Conservation (phyloP, 1,140 invertebrate species). For the Drosophila micromelanica region DNA sequence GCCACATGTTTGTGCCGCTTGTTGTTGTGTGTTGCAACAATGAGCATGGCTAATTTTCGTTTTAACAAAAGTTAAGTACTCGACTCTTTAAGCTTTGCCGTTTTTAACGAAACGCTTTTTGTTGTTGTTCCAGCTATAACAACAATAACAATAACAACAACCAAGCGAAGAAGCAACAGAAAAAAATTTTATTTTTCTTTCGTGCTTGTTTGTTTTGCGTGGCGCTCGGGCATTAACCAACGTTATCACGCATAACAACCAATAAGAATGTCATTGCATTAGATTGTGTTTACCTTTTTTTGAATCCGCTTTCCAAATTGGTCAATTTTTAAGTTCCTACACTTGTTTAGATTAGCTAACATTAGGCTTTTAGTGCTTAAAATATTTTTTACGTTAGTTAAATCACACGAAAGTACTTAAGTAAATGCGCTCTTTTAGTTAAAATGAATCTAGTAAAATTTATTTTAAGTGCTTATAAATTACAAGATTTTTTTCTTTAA, state of each 20-base stretch:
- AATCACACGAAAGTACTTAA: not conserved
- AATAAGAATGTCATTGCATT: conserved; percentile 25
- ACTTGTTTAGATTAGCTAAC: conserved; percentile 16
- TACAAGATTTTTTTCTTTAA: too few relatives aligned
- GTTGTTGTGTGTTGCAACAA: conserved; percentile 76
- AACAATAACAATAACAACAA: conserved; percentile 26
- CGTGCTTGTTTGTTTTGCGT: conserved; percentile 31
- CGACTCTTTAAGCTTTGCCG: conserved; percentile 60
- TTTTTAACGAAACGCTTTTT: conserved; percentile 63
- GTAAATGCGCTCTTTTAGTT: not conserved
- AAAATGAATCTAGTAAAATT: not conserved
- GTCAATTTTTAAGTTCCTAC: conserved; percentile 33
- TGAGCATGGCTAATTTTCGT: conserved; percentile 79
- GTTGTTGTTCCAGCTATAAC: conserved; percentile 35
- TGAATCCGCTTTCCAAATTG: conserved; percentile 15
- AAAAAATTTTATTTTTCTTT: conserved; percentile 33
- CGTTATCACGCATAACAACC: conserved; percentile 19
- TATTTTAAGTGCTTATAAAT: too few relatives aligned
- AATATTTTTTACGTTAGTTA: not conserved
- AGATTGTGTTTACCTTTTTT: conserved; percentile 19
- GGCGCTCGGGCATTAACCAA: conserved; percentile 47
- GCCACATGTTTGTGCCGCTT: conserved; percentile 69
- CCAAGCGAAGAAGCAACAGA: conserved; percentile 26
- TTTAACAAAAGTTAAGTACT: conserved; percentile 79
- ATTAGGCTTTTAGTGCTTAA: conserved; percentile 14